Evolutionary conservation across 1,140 invertebrate genomes (phyloP).

Genomic region (Mesaphorura yosii): DNA sequence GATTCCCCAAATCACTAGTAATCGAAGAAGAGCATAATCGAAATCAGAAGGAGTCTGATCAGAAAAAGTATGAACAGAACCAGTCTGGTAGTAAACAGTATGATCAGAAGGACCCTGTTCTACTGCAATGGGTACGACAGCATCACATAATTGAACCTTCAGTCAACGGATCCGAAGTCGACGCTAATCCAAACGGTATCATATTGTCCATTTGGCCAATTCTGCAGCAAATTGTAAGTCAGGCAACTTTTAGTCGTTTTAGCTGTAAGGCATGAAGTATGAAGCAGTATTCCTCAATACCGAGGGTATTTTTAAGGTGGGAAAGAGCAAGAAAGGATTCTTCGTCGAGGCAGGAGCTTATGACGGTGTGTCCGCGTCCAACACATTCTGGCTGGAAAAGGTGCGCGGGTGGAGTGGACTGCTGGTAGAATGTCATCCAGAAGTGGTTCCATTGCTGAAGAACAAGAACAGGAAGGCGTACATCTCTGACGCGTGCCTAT

Average conservation of each 20-base stretch:
- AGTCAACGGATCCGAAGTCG: neutral
- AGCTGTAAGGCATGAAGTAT: too few relatives aligned
- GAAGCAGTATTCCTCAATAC: too few relatives aligned
- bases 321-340: constrained; percentile 32
- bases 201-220: neutral
- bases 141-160: too few relatives aligned
- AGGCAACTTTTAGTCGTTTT: neutral
- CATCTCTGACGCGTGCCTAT: constrained; percentile 5
- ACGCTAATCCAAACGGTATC: neutral
- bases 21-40: too few relatives aligned
- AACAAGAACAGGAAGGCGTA: constrained; percentile 8
- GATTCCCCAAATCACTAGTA: too few relatives aligned
- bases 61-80: too few relatives aligned
- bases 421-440: constrained; percentile 39
- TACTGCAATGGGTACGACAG: too few relatives aligned
- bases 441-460: constrained; percentile 25
- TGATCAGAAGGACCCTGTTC: too few relatives aligned
- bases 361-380: constrained; percentile 35
- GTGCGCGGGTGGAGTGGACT: constrained; percentile 36
- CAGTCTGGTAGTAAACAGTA: too few relatives aligned
- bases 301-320: too few relatives aligned
- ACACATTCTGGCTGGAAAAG: constrained; percentile 35
- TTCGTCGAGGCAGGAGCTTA: constrained; percentile 36
- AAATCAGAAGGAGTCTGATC: too few relatives aligned
- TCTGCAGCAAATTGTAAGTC: too few relatives aligned